Base-by-base conservation (phyloP, 2,888 invertebrate species). In the Spodoptera picta region DNA sequence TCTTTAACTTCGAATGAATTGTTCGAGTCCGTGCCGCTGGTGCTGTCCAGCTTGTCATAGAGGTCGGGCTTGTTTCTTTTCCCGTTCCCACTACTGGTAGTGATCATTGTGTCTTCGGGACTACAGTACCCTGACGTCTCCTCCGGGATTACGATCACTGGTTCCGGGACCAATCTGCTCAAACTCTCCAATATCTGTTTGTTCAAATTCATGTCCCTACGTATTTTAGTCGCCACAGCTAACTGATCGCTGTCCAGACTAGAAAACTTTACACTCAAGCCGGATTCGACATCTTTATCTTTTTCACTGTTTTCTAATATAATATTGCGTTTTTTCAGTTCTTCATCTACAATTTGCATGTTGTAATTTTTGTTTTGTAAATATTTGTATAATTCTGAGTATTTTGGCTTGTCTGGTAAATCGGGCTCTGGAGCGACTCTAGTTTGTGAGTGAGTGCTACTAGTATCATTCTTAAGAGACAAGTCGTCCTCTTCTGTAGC, bases 31-130 rank as follows among this genome's bases (percentile, higher is more conserved):
- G 90, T 84, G 2, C 73, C 89, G 67, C 93, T 93, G 1, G 81
- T 80, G 67, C 94, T 94, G 45, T 93, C 93, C 42, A 94, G 72
- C 87, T 94, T 94, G 64, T 94, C 94, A 54, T 87, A 94, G 58
- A 94, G 85, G 55, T 93, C 92, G 75, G 80, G 79, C 65, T 84
- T 86, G 5, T 45, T 63, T 69, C 53, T 70, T 27, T 69, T 75
- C 42, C 71, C 65, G 9, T 78, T 74, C 10, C 65, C 65, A 43
- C 81, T 83, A 52, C 82, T 83, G n/a, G 78, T 57, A 9, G 79
- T 80, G 12, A 81, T 77, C 3, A 75, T 71, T 3, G 81, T 83
- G 6, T 75, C 79, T 0, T 70, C 71, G 0, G 78, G 73, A 57
- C 81, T 82, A 3, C 65, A 62, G 58, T 69, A 76, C 53, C 66